phyloP scores from a whole-genome alignment of 2,113 vertebrate species.

The Siniperca chuatsi region DNA sequence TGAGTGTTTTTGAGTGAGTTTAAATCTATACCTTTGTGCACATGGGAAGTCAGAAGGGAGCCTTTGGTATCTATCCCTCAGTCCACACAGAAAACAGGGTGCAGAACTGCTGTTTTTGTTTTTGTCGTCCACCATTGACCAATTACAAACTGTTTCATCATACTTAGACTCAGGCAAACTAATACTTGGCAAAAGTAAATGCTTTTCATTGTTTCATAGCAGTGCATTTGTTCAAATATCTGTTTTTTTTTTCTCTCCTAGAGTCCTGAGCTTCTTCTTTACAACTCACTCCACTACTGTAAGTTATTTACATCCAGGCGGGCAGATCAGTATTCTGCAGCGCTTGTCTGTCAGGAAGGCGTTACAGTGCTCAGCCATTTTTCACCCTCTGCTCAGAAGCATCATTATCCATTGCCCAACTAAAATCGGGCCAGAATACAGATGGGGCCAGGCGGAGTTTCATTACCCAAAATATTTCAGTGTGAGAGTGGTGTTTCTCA shows the following conservation, averaged over 20 bases:
- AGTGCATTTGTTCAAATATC: conserved; percentile 10
- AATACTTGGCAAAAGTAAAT: conserved; percentile 3
- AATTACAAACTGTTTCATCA: conserved; percentile 21
- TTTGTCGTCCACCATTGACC: not conserved
- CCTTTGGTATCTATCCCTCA: not conserved
- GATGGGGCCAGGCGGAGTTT: conserved; percentile 51
- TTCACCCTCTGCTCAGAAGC: conserved; percentile 68
- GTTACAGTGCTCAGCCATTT: conserved; percentile 67
- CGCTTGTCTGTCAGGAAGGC: conserved; percentile 52
- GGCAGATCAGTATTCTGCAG: conserved; percentile 64
- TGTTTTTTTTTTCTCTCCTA: not conserved
- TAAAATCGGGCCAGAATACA: conserved; percentile 56
- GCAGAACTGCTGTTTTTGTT: not conserved
- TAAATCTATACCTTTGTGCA: not conserved
- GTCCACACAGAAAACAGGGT: not conserved
- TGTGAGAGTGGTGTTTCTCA: conserved; percentile 43
- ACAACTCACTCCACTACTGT: conserved; percentile 2
- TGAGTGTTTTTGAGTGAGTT: not conserved
- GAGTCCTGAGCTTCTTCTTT: not conserved
- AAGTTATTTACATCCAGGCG: conserved; percentile 14
- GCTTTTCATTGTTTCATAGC: conserved; percentile 2
- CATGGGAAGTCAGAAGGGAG: not conserved
- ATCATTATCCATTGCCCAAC: conserved; percentile 56
- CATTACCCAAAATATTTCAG: conserved; percentile 64
- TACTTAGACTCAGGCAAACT: not conserved